Percentiles rank a stretch among this genome's conserved stretches.
Conservation (phyloP, 2,888 invertebrate species). For the Dichetophora obliterata region DNA sequence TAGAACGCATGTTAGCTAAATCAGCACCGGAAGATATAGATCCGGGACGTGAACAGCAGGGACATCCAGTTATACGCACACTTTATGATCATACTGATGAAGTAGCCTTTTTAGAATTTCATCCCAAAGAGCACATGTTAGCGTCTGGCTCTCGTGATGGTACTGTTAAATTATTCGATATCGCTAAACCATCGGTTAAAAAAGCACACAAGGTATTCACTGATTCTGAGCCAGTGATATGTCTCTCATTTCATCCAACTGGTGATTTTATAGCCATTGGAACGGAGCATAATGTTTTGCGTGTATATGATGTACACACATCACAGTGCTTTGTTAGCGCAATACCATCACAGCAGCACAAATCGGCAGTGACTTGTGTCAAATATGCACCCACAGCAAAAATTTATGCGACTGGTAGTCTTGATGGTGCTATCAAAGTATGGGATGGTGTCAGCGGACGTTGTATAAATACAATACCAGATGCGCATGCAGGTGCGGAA, state of each 20-base stretch:
- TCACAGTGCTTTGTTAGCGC: slow-evolving; percentile 96
- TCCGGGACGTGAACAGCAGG: slow-evolving; percentile 87
- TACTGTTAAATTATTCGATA: slow-evolving; percentile 97
- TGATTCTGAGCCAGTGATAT: slow-evolving; percentile 91
- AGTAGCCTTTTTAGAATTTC: slow-evolving; percentile 96
- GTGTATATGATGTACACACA: slow-evolving; percentile 95
- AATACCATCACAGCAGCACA: slow-evolving; percentile 88
- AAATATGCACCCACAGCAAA: slow-evolving; percentile 73
- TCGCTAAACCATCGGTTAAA: slow-evolving; percentile 97
- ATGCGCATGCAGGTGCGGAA: slow-evolving; percentile 95
- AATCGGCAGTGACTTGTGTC: slow-evolving; percentile 80
- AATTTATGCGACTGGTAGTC: slow-evolving; percentile 85
- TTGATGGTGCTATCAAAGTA: slow-evolving; percentile 93
- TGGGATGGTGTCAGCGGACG: slow-evolving; percentile 97
- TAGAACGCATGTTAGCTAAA: slow-evolving; percentile 98
- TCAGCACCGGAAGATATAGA: slow-evolving; percentile 93
- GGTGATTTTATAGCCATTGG: slow-evolving; percentile 96
- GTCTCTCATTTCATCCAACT: slow-evolving; percentile 94
- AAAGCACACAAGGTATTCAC: slow-evolving; percentile 97
- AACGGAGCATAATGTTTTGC: slow-evolving; percentile 89
- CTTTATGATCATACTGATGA: slow-evolving; percentile 95
- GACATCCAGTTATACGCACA: slow-evolving; percentile 98
- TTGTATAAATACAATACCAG: slow-evolving; percentile 92
- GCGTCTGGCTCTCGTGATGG: slow-evolving; percentile 96
- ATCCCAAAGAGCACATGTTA: slow-evolving; percentile 93